A percentile compares a stretch with the other conserved stretches of the same genome.
Evolutionary conservation across 35 echinoderm and acorn worm species (phyloP).

Genomic region (Holothuria glaberrima): DNA sequence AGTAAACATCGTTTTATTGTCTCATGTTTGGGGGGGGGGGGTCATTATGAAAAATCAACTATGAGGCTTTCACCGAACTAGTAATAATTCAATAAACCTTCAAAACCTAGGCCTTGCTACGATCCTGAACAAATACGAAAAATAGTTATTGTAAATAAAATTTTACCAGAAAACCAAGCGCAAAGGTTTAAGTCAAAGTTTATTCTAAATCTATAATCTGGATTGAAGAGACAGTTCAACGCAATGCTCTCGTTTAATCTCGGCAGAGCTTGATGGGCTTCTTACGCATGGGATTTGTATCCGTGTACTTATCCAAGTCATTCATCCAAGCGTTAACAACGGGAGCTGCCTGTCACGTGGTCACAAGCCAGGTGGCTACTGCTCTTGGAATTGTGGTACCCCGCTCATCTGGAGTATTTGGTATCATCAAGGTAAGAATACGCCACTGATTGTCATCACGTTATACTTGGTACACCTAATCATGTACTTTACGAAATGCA

Average conservation of each 20-base stretch:
- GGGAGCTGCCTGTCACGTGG: conserved; percentile 39
- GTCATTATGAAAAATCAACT: too few relatives aligned
- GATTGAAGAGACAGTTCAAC: background rate
- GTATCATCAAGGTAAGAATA: conserved; percentile 1
- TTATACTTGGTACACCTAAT: too few relatives aligned
- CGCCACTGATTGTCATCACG: too few relatives aligned
- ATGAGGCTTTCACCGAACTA: background rate
- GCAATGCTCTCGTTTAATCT: background rate
- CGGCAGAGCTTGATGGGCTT: conserved; percentile 34
- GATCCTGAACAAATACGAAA: background rate
- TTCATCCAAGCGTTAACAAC: conserved; percentile 43
- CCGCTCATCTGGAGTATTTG: background rate
- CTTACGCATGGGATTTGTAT: conserved; percentile 29
- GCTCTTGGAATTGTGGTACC: background rate
- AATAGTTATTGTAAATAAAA: background rate
- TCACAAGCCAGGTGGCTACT: conserved; percentile 15
- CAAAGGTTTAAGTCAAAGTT: background rate
- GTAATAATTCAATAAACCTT: too few relatives aligned
- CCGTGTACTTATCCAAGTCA: conserved; percentile 27
- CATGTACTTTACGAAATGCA: too few relatives aligned
- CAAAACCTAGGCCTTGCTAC: too few relatives aligned
- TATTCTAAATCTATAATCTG: background rate
- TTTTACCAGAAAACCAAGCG: background rate
- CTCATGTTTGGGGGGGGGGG: too few relatives aligned
- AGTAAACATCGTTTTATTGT: background rate